phyloP scores from a whole-genome alignment of 2,888 invertebrate genomes.

The Agonum fuliginosum region DNA sequence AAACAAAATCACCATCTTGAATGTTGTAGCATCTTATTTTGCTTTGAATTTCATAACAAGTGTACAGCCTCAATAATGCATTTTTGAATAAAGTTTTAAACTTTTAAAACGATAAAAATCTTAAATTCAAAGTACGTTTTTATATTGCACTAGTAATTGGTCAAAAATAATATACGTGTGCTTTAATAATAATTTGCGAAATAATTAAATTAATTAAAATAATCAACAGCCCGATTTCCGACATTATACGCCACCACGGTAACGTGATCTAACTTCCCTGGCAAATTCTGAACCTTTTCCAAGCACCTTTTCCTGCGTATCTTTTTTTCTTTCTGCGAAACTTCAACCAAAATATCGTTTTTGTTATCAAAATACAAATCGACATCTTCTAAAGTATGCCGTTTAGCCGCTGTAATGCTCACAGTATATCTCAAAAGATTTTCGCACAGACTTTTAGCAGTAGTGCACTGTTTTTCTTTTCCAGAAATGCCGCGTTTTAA shows the following conservation, averaged over 20 bases:
- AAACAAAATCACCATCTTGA: too few species aligned
- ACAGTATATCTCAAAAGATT: conserved; percentile 86
- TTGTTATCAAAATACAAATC: conserved; percentile 82
- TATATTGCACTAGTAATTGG: too few species aligned
- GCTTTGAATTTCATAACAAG: too few species aligned
- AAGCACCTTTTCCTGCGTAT: conserved; percentile 81
- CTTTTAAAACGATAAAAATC: too few species aligned
- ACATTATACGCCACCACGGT: conserved; percentile 88
- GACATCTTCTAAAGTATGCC: conserved; percentile 87
- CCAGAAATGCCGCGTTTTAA: conserved; percentile 75
- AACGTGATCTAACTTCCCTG: conserved; percentile 93
- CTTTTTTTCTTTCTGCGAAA: conserved; percentile 79
- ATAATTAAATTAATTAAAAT: conserved; percentile 14
- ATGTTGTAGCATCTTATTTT: too few species aligned
- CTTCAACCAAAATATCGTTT: conserved; percentile 76
- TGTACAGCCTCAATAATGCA: too few species aligned
- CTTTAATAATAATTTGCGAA: too few species aligned
- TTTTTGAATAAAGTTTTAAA: too few species aligned
- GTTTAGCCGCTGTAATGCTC: conserved; percentile 86
- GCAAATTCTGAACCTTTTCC: conserved; percentile 82
- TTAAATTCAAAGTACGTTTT: too few species aligned
- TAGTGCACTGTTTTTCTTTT: conserved; percentile 73
- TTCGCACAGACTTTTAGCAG: conserved; percentile 81
- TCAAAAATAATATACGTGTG: too few species aligned
- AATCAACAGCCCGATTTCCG: conserved; percentile 69